Conservation (phyloP, 2,797 vertebrate species). For the Lacerta viridis region DNA sequence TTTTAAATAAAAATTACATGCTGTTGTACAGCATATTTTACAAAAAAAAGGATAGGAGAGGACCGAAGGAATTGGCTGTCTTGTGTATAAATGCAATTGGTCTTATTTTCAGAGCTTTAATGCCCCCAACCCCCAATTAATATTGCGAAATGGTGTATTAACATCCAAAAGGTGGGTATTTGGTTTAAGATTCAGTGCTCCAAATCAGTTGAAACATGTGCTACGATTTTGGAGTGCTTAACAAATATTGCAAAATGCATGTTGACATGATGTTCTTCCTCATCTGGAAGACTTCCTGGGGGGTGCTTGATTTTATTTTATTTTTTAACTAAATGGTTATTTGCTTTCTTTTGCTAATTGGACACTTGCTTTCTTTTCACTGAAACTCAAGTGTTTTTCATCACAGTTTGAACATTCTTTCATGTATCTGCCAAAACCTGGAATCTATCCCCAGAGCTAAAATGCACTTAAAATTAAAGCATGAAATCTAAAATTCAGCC, state of each 20-base stretch:
- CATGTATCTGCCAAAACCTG: neutral
- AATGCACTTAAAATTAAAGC: constrained; percentile 2
- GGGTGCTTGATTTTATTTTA: neutral
- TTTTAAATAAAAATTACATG: neutral
- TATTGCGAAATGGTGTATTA: neutral
- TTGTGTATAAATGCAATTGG: constrained; percentile 29
- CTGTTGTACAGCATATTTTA: constrained; percentile 27
- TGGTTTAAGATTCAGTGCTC: neutral
- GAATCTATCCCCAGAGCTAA: neutral
- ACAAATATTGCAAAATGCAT: neutral
- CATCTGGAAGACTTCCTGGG: neutral
- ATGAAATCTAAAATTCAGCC: neutral
- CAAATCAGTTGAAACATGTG: neutral
- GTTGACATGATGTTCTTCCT: neutral
- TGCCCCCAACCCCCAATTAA: neutral
- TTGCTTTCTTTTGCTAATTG: constrained; percentile 5
- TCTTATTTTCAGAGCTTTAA: neutral
- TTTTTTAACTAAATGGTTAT: neutral
- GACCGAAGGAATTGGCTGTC: constrained; percentile 26
- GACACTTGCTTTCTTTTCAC: constrained; percentile 1
- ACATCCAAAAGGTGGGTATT: neutral
- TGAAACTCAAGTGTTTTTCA: neutral
- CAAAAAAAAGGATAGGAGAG: constrained; percentile 37
- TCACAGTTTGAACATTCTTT: neutral
- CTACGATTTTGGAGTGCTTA: neutral